Evolutionary conservation across 2,797 vertebrate genomes (phyloP), one percentile per base, ranked within the genome.

Genomic region (Hypotaenidia okinawae): DNA sequence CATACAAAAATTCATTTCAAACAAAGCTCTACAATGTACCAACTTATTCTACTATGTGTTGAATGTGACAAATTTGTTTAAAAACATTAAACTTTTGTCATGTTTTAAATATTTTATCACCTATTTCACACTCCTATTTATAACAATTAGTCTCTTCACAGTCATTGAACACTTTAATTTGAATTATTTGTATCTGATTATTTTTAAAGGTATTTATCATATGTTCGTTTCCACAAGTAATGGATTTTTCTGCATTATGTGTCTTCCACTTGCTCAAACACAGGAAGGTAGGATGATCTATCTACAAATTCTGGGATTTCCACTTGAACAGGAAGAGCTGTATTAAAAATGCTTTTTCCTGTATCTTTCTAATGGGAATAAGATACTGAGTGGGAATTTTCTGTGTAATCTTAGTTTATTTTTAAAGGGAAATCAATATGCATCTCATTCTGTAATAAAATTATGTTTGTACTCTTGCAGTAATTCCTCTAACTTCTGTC

Each of bases 231-330:
- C 99, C 61, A 97, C 98, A 22, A 97, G 97, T 55, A 97, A 96
- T 93, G 99, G 99, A 6, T 99, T 99, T 92, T 98, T 99, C 96
- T 99, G 98, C 91, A 97, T 99, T 94, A 97, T 98, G 95, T 98
- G 98, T 86, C 98, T 99, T 52, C 98, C 98, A 39, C 97, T 99
- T 97, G 97, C 96, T 92, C 98, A 98, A 95, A 98, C 98, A 5
- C 98, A 99, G 82, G 98, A 97, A 98, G 99, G 99, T 99, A 98
- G 90, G 76, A 81, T 13, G 15, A 89, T 49, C 21, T 43, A 24
- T 45, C 21, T 43, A 21, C 45, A 75, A 33, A 33, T 24, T 57
- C 30, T 47, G 78, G 57, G 45, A 47, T 87, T 73, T 68, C 21
- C 59, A 23, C 10, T 84, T 35, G 28, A 41, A 30, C 45, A 43